Evolutionary conservation across 2,888 invertebrate genomes (phyloP), one percentile per base, ranked within the genome.

Genomic region (Drosophila prolongata): DNA sequence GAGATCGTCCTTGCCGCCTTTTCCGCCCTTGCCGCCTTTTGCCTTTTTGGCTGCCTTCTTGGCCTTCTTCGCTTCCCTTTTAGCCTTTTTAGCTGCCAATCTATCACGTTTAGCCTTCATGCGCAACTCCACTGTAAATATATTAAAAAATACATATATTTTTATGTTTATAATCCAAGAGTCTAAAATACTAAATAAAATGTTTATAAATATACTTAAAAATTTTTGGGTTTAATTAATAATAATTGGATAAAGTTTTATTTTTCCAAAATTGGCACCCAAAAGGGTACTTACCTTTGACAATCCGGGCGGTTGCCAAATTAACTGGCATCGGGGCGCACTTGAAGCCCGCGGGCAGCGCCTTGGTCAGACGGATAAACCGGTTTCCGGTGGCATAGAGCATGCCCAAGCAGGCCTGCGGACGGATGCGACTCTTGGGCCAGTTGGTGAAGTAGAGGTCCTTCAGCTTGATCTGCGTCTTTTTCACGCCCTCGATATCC

Each of bases 351-450:
- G 73, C 77, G 1, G 91, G 91, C 8, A 71, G 77, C 1, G 74
- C 78, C 60, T 46, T 78, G 16, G 76, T 53, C 1, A 91, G 30
- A 3, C 54, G 71, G 6, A 90, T 89, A 37, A 82, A 91, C 9
- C 90, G 89, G 52, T 75, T 67, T 1, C 91, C 91, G 0, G 79
- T 81, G n/a, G 82, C 70, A 64, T 89, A 89, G 27, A 85, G 74
- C 59, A 78, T 53, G 2, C 91, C 90, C 37, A 90, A 66, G 10
- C 89, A 90, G n/a, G 88, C 90, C 40, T 78, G 74, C 0, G 65
- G 35, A 0, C 89, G 90, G 50, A 90, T 81, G 4, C 90, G 77
- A 1, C 61, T 50, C 2, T 60, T 57, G 4, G 72, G 76, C 84
- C 84, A 82, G 3, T 76, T 44, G 1, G 62, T 35, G 13, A 90